Base-by-base conservation (phyloP, 1,140 invertebrate genomes). In the Neuroterus valhalla region DNA sequence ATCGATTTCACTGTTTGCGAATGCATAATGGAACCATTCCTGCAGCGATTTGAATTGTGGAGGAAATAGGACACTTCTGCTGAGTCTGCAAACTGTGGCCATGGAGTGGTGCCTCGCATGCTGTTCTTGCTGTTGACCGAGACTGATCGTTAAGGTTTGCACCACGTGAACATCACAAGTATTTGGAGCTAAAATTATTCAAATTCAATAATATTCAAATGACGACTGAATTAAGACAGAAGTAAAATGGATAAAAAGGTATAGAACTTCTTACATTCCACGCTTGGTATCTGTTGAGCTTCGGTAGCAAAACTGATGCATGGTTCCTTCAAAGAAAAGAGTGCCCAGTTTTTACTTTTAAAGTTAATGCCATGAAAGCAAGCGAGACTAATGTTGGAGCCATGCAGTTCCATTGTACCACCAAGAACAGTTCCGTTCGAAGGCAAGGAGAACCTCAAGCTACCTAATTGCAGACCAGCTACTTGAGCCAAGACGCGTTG, bases 351-450 rank as follows among this genome's bases (percentile, higher is more conserved):
- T 90, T 98, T 99, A 38, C 97, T 95, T 79, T 97, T 97, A 88
- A 99, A 98, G 89, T 98, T 99, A 82, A 98, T 97, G 5, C 98
- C 98, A 89, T 99, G 97, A 91, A 99, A 99, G 89, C 98, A 99
- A 8, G 97, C 98, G 45, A 99, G 91, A 14, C 97, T 98, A 48
- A 99, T 96, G 86, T 98, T 97, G 38, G 95, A 96, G 21, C 95
- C 95, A 79, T 96, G 95, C 15, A 98, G 90, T 84, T 97, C 96
- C 91, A 97, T 95, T n/a, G 95, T 96, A 38, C 98, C 97, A 17
- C 98, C 98, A 0, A 99, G 91, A 14, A 98, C 95, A 2, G 96
- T 97, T 12, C 96, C 96, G 83, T 92, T 87, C 44, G 87, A 85
- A 10, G 86, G 89, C 26, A 90, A 72, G 52, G 85, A 88, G 72